Evolutionary conservation across 2,797 vertebrate genomes (phyloP).

Genomic region (Parotocinclus haroldoi): DNA sequence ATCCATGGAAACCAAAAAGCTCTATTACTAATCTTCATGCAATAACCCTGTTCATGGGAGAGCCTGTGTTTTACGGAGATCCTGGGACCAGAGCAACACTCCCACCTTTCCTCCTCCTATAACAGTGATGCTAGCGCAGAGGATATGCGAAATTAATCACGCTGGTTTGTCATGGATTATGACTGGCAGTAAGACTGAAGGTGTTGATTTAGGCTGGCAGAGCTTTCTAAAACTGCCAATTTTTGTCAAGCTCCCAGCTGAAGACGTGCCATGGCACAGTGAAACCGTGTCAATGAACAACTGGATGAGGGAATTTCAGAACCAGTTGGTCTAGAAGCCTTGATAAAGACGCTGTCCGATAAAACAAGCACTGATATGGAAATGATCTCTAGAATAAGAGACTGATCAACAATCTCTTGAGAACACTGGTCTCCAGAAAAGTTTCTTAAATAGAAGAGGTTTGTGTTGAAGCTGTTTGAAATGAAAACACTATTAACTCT

Average conservation of each 20-base stretch:
- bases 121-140: constrained; percentile 23
- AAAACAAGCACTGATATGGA: too few species aligned
- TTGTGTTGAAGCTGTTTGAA: too few species aligned
- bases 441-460: too few species aligned
- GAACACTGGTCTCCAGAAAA: too few species aligned
- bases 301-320: constrained; percentile 7
- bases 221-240: constrained; percentile 1
- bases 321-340: too few species aligned
- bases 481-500: too few species aligned
- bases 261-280: background rate
- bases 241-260: constrained; percentile 5
- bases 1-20: constrained; percentile 19
- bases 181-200: background rate
- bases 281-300: constrained; percentile 16
- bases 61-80: constrained; percentile 18
- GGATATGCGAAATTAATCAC: constrained; percentile 6
- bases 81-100: constrained; percentile 11
- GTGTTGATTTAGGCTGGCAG: background rate
- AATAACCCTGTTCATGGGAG: constrained; percentile 24
- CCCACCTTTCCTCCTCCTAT: constrained; percentile 24
- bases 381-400: too few species aligned
- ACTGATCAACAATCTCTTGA: too few species aligned
- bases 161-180: constrained; percentile 4
- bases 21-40: constrained; percentile 33
- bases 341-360: too few species aligned